Evolutionary conservation across 2,113 vertebrate genomes (phyloP).

Genomic region (Camelus dromedarius): DNA sequence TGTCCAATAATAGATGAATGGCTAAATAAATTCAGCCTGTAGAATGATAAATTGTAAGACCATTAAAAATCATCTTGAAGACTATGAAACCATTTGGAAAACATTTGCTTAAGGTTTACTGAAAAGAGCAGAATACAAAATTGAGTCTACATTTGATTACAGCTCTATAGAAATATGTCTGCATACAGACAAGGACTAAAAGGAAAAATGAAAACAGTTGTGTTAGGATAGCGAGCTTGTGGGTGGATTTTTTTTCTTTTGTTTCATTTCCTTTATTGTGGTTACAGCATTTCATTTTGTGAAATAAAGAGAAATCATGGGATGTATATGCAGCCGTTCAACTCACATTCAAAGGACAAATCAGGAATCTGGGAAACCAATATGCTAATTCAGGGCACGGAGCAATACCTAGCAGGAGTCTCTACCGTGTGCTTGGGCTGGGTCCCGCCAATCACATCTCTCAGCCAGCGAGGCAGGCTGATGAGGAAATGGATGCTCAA

Average conservation of each 20-base stretch:
- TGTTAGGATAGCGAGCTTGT: not conserved
- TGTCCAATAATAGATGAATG: constrained; percentile 58
- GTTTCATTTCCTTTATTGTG: constrained; percentile 63
- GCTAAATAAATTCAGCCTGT: constrained; percentile 59
- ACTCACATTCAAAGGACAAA: constrained; percentile 51
- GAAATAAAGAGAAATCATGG: constrained; percentile 40
- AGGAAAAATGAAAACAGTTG: constrained; percentile 75
- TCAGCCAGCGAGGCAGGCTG: not conserved
- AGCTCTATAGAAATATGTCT: constrained; percentile 53
- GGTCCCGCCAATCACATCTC: not conserved
- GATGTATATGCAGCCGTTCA: not conserved
- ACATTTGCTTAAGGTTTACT: constrained; percentile 78
- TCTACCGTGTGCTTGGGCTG: not conserved
- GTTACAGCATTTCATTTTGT: constrained; percentile 53
- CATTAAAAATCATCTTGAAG: constrained; percentile 71
- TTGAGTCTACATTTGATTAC: constrained; percentile 64
- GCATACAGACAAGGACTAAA: constrained; percentile 5
- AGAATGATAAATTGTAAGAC: constrained; percentile 53
- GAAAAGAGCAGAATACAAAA: constrained; percentile 71
- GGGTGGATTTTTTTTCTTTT: constrained; percentile 19
- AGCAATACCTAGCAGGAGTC: not conserved
- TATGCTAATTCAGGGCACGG: not conserved
- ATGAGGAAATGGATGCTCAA: not conserved
- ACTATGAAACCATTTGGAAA: constrained; percentile 71
- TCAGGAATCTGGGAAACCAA: not conserved